Conservation (phyloP, 2,113 vertebrate genomes). For the Nasalis larvatus region DNA sequence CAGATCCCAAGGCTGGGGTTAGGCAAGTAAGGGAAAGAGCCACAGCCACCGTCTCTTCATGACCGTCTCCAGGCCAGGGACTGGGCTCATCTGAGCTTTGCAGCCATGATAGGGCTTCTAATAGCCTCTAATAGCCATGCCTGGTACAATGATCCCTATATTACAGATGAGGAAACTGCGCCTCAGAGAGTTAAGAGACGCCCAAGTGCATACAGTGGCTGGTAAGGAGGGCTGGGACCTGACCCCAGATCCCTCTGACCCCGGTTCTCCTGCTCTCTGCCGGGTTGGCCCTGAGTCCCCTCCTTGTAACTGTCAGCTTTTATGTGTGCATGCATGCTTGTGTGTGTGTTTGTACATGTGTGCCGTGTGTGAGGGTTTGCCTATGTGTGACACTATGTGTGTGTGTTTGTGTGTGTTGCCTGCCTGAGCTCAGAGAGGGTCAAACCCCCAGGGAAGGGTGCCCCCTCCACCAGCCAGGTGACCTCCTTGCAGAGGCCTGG, state of each 20-base stretch:
- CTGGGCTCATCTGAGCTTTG: background rate
- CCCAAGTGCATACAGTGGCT: background rate
- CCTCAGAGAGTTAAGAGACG: background rate
- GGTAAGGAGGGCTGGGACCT: background rate
- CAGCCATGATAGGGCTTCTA: background rate
- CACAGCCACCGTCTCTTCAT: background rate
- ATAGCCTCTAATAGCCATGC: background rate
- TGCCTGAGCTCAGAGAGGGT: background rate
- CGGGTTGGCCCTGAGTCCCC: background rate
- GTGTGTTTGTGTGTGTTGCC: background rate
- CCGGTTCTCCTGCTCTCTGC: background rate
- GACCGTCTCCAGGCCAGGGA: background rate
- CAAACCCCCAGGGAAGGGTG: background rate
- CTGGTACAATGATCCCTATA: background rate
- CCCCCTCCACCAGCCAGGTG: background rate
- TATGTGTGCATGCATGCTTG: background rate
- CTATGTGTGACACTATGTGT: background rate
- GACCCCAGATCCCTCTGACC: background rate
- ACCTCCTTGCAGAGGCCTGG: background rate
- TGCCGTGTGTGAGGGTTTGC: background rate
- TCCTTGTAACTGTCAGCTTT: background rate
- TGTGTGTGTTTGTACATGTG: background rate
- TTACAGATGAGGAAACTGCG: background rate
- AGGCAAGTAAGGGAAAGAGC: background rate
- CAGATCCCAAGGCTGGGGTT: background rate